phyloP scores from a whole-genome alignment of 2,888 invertebrate species.

The Octonoba sinensis region DNA sequence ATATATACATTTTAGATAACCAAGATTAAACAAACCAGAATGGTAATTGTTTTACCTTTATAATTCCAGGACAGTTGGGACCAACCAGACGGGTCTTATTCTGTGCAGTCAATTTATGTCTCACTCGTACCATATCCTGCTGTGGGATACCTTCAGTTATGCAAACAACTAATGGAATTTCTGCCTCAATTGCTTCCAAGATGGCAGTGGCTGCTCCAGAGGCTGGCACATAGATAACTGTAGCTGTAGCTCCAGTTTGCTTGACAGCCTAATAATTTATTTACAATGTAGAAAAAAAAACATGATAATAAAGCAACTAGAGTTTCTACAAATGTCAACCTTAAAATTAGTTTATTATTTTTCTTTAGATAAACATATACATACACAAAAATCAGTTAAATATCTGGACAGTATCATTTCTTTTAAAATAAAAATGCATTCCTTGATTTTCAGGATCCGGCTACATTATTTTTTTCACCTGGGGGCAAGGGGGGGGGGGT shows the following conservation, averaged over 20 bases:
- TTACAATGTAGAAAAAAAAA: constrained; percentile 3
- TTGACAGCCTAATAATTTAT: constrained; percentile 79
- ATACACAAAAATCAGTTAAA: no score
- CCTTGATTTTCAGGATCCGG: no score
- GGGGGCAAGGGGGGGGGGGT: no score
- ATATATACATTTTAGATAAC: no score
- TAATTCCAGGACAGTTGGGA: constrained; percentile 99
- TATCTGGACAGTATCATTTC: no score
- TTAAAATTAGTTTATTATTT: no score
- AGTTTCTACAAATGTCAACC: no score
- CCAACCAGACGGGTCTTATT: constrained; percentile 93
- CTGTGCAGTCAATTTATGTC: constrained; percentile 87
- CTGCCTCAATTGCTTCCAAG: constrained; percentile 93
- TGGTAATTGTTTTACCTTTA: constrained; percentile 82
- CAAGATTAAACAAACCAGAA: no score
- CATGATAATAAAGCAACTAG: not conserved
- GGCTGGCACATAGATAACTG: constrained; percentile 97
- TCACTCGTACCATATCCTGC: constrained; percentile 99
- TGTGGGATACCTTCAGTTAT: constrained; percentile 99
- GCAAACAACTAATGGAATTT: constrained; percentile 95
- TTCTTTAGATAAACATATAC: no score
- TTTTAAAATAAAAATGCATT: no score
- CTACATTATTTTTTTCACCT: no score
- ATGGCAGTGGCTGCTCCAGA: constrained; percentile 89
- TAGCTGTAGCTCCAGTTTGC: constrained; percentile 88